phyloP scores from a whole-genome alignment of 2,113 vertebrate species.

The Varanus salvator region DNA sequence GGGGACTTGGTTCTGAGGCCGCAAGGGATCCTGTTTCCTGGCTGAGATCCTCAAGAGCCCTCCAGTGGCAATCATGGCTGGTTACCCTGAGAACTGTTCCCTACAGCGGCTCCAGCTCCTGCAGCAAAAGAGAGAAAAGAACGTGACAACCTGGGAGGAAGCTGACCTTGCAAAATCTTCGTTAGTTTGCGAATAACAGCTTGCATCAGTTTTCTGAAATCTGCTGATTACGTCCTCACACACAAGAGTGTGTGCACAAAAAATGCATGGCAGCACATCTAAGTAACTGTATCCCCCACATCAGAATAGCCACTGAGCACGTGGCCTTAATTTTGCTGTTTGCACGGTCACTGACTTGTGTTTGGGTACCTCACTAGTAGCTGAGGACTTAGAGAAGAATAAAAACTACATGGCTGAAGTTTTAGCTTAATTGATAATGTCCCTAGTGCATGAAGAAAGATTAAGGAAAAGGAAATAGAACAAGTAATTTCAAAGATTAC shows the following conservation, averaged over 20 bases:
- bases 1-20: constrained; percentile 82
- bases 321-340: background rate
- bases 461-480: background rate
- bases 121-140: constrained; percentile 64
- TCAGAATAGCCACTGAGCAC: background rate
- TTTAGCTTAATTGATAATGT: background rate
- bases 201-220: constrained; percentile 1
- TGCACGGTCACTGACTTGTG: background rate
- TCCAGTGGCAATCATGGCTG: constrained; percentile 96
- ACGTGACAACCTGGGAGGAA: constrained; percentile 27
- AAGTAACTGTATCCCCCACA: background rate
- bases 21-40: constrained; percentile 90
- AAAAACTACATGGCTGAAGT: background rate
- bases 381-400: too few relatives aligned
- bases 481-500: background rate
- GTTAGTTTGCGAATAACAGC: background rate
- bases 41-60: constrained; percentile 94
- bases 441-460: background rate
- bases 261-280: background rate
- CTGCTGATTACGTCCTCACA: background rate
- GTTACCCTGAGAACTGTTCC: constrained; percentile 48
- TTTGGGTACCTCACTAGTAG: background rate
- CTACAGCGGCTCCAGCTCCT: constrained; percentile 70
- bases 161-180: background rate
- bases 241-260: background rate